These are phyloP conservation scores for Heliconius sara DNA, from an alignment of 2,888 invertebrate species.

Conservation along the genomic window DNA sequence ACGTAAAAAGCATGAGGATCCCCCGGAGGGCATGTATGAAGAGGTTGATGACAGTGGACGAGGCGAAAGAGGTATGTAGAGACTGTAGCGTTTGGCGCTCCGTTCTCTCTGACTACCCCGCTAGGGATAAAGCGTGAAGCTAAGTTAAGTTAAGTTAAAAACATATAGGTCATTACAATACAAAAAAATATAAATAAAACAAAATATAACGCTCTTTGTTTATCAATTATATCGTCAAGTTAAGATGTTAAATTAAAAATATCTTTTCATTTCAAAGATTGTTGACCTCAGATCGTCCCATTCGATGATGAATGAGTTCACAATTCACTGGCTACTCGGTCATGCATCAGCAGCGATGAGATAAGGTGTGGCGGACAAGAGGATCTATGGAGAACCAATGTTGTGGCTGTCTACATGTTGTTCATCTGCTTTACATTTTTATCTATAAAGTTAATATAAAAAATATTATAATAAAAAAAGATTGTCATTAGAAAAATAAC, in stretches of 20 bases:
- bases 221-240: neutral
- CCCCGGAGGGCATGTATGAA: too few species aligned
- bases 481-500: too few species aligned
- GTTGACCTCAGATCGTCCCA: constrained; percentile 18
- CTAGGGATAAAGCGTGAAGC: too few species aligned
- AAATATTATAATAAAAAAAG: neutral
- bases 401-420: neutral
- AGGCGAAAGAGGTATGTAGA: too few species aligned
- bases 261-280: constrained; percentile 16
- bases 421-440: neutral
- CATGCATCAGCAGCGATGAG: constrained; percentile 38
- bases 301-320: constrained; percentile 42
- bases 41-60: too few species aligned
- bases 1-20: too few species aligned
- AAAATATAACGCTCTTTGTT: neutral
- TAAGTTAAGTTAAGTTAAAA: too few species aligned
- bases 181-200: neutral
- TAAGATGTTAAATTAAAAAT: neutral
- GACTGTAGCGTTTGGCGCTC: too few species aligned
- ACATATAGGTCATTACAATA: neutral
- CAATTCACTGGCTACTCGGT: constrained; percentile 44
- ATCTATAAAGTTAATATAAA: neutral
- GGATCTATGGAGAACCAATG: constrained; percentile 14
- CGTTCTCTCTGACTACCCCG: too few species aligned
- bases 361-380: constrained; percentile 37